Evolutionary conservation across 2,113 vertebrate species (phyloP).

Genomic region (Myiagra hebetior): DNA sequence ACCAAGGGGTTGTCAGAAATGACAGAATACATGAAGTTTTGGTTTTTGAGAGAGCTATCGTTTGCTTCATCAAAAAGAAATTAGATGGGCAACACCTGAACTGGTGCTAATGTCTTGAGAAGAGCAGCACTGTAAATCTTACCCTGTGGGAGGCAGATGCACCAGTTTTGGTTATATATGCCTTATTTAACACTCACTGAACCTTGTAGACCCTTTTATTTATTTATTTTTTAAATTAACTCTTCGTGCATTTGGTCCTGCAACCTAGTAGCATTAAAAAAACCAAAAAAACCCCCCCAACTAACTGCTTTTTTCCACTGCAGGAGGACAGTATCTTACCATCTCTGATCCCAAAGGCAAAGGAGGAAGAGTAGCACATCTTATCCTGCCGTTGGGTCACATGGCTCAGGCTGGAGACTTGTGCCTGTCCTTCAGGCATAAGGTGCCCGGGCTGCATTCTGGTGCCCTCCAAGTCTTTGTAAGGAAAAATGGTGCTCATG

Average conservation of each 20-base stretch:
- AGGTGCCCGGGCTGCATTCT: constrained; percentile 82
- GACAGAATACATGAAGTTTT: not conserved
- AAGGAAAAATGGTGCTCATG: constrained; percentile 78
- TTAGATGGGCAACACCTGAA: not conserved
- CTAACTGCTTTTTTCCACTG: not conserved
- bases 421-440: constrained; percentile 91
- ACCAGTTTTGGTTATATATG: not conserved
- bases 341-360: constrained; percentile 79
- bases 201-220: not conserved
- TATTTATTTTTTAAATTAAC: not conserved
- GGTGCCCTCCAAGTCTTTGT: constrained; percentile 90
- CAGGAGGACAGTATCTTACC: constrained; percentile 88
- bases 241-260: not conserved
- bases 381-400: constrained; percentile 80
- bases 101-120: not conserved
- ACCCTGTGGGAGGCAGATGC: not conserved
- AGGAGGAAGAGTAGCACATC: constrained; percentile 78
- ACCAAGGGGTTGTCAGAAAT: not conserved
- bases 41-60: not conserved
- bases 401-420: constrained; percentile 76
- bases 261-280: not conserved
- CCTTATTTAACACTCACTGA: not conserved
- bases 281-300: too few relatives aligned
- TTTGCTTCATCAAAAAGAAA: not conserved
- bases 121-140: not conserved